These are phyloP conservation scores for Tachina fera DNA, from an alignment of 2,888 invertebrate genomes.

Conservation along the genomic window DNA sequence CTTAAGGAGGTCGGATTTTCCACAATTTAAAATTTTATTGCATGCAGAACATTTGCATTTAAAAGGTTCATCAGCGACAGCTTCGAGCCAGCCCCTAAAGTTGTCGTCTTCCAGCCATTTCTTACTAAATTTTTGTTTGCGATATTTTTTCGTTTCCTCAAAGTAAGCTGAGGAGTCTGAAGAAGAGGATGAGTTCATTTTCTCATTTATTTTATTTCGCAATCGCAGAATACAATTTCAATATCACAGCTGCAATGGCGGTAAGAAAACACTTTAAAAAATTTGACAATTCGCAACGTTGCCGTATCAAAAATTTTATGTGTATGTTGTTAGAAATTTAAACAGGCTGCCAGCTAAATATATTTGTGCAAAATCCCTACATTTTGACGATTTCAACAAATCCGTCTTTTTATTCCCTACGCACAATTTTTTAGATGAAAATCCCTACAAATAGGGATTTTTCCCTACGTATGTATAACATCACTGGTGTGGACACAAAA, in stretches of 20 bases:
- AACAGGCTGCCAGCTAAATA: not conserved
- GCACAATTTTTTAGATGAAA: too few relatives aligned
- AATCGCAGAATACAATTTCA: conserved; percentile 1
- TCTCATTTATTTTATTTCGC: not conserved
- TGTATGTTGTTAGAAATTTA: not conserved
- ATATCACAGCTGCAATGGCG: conserved; percentile 4
- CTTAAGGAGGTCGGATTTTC: conserved; percentile 2
- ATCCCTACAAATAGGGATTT: too few relatives aligned
- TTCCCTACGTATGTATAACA: too few relatives aligned
- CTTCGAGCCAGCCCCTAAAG: not conserved
- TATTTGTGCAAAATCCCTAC: conserved; percentile 20
- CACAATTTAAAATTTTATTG: conserved; percentile 17
- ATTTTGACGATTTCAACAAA: conserved; percentile 1
- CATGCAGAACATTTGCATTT: conserved; percentile 11
- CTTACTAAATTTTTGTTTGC: conserved; percentile 11
- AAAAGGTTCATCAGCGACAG: conserved; percentile 6
- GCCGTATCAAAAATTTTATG: not conserved
- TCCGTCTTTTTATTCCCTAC: conserved; percentile 4
- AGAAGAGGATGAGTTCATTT: too few relatives aligned
- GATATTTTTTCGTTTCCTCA: not conserved
- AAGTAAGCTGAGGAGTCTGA: too few relatives aligned
- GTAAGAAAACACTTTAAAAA: not conserved
- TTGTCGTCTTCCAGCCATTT: not conserved
- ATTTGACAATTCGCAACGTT: not conserved
- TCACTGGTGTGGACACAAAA: too few relatives aligned